Conservation (phyloP, 37 sponge, comb jelly and placozoan species). For the Diacarnus erythraeanus region DNA sequence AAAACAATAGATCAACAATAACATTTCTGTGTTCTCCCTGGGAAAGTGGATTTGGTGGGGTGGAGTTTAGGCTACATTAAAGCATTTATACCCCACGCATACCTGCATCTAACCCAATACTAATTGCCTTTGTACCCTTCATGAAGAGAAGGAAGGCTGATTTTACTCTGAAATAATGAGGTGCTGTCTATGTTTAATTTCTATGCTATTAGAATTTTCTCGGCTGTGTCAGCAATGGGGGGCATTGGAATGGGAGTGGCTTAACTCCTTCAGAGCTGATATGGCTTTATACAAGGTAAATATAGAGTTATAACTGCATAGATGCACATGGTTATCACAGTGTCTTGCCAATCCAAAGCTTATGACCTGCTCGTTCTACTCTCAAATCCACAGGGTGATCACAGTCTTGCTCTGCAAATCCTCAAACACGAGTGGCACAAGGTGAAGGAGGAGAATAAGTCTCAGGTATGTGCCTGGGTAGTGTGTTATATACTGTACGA, state of each 20-base stretch:
- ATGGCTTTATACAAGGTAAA: constrained; percentile 63
- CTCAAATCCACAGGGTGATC: constrained; percentile 30
- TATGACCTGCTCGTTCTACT: neutral
- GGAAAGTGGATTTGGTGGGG: no score
- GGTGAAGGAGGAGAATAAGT: constrained; percentile 27
- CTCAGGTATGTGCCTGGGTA: constrained; percentile 21
- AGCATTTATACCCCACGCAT: neutral
- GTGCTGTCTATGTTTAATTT: neutral
- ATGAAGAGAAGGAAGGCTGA: neutral
- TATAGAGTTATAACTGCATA: neutral
- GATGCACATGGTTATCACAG: neutral
- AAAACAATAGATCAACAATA: no score
- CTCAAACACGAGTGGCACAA: constrained; percentile 46
- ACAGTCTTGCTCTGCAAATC: constrained; percentile 25
- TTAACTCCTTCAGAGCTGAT: constrained; percentile 70
- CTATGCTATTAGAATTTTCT: constrained; percentile 51
- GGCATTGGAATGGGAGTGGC: constrained; percentile 79
- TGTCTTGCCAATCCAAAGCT: neutral
- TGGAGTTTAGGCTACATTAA: no score
- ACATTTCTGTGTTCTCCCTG: no score
- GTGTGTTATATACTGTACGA: neutral
- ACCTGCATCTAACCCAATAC: neutral
- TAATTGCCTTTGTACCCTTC: neutral
- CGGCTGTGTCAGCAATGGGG: constrained; percentile 88
- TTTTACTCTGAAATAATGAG: no score